A percentile compares a stretch with the other conserved stretches of the same genome.
These are phyloP conservation scores for Bombus vancouverensis DNA, from an alignment of 1,140 invertebrate species.

Conservation along the genomic window DNA sequence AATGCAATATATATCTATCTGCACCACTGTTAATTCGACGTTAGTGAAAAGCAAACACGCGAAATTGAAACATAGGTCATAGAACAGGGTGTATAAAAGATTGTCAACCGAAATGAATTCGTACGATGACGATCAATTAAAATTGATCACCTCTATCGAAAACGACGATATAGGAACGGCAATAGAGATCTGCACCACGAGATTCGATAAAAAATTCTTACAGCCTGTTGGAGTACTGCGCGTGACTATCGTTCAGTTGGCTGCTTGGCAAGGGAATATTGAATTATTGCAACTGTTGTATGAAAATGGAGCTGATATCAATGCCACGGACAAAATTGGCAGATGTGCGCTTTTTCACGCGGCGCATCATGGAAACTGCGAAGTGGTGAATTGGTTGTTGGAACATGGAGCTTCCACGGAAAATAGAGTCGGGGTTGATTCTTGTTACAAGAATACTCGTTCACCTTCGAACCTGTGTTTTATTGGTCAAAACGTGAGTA, in stretches of 20 bases:
- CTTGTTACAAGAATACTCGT: constrained; percentile 27
- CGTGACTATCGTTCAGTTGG: constrained; percentile 60
- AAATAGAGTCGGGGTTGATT: constrained; percentile 37
- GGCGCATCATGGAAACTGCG: constrained; percentile 40
- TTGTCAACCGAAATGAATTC: not conserved
- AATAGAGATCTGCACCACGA: constrained; percentile 3
- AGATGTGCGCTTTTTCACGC: constrained; percentile 64
- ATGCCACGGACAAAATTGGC: constrained; percentile 64
- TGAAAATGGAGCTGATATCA: constrained; percentile 52
- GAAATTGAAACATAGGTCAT: not conserved
- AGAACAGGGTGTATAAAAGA: not conserved
- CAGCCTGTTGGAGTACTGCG: constrained; percentile 25
- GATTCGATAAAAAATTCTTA: not conserved
- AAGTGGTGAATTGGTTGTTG: constrained; percentile 56
- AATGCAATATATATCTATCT: too few relatives aligned
- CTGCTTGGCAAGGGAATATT: constrained; percentile 58
- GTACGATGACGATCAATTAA: not conserved
- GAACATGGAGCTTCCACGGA: constrained; percentile 40
- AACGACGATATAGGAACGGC: constrained; percentile 1
- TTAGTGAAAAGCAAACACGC: not conserved
- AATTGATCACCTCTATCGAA: constrained; percentile 34
- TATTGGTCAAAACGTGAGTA: constrained; percentile 36
- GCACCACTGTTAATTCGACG: not conserved
- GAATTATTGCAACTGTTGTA: constrained; percentile 52
- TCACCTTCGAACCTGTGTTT: not conserved